Evolutionary conservation across 2,113 vertebrate genomes (phyloP).

Genomic region (Camelus dromedarius): DNA sequence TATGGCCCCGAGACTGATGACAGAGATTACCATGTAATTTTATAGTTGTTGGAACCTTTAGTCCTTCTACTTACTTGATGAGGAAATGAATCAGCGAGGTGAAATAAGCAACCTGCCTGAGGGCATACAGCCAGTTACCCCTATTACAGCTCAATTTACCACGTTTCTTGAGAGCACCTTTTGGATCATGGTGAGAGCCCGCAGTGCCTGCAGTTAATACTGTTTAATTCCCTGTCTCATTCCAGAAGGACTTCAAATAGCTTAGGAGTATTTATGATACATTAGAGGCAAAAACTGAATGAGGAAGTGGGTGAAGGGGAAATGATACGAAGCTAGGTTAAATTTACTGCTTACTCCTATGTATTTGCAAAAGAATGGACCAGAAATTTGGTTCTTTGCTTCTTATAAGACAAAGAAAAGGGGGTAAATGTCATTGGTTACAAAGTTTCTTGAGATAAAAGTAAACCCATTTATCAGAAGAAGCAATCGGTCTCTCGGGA

Average conservation of each 20-base stretch:
- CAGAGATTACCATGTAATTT: neutral
- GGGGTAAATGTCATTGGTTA: neutral
- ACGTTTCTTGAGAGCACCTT: neutral
- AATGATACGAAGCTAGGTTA: neutral
- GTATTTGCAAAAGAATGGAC: neutral
- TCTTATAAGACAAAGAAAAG: neutral
- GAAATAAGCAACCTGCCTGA: neutral
- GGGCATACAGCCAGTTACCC: neutral
- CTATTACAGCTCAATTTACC: neutral
- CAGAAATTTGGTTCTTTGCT: conserved; percentile 20
- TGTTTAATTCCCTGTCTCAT: neutral
- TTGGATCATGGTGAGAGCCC: neutral
- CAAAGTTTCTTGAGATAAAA: conserved; percentile 35
- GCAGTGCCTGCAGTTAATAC: neutral
- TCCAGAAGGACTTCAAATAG: neutral
- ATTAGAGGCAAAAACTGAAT: neutral
- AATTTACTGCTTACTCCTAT: neutral
- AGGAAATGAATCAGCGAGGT: neutral
- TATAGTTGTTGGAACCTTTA: neutral
- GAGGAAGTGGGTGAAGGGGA: neutral
- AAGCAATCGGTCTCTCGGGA: neutral
- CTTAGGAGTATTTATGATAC: neutral
- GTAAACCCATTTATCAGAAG: neutral
- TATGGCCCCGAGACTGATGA: neutral
- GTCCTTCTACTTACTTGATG: neutral